Evolutionary conservation across 2,113 vertebrate genomes (phyloP).

Genomic region (Ondatra zibethicus): DNA sequence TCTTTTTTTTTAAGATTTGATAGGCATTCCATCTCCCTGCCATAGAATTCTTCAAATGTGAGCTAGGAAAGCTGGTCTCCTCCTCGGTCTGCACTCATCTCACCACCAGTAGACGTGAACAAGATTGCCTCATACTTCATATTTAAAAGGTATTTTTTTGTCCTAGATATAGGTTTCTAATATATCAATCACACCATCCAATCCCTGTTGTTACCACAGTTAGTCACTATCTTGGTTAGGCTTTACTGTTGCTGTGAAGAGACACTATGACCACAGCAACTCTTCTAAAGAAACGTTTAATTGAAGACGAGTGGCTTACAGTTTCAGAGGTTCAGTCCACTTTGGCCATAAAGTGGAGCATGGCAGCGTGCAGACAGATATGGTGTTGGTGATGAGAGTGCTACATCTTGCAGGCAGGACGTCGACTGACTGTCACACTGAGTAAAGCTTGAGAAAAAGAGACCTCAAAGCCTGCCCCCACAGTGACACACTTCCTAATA

Average conservation of each 20-base stretch:
- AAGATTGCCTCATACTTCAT: not conserved
- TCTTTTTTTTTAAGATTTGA: conserved; percentile 9
- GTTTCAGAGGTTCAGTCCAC: not conserved
- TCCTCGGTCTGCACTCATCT: not conserved
- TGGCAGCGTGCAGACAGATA: not conserved
- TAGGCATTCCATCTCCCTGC: not conserved
- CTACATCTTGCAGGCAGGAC: not conserved
- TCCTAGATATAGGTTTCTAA: not conserved
- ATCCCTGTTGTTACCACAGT: not conserved
- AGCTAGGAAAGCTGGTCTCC: not conserved
- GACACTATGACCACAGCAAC: not conserved
- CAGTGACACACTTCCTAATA: not conserved
- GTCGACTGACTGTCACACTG: not conserved
- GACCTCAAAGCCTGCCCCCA: not conserved
- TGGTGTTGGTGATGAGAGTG: not conserved
- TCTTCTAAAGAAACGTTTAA: not conserved
- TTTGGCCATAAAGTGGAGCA: not conserved
- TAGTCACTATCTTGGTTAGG: not conserved
- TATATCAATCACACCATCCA: not conserved
- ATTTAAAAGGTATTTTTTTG: not conserved
- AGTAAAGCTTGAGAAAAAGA: not conserved
- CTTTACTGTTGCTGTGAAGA: not conserved
- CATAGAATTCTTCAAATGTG: not conserved
- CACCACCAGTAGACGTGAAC: not conserved
- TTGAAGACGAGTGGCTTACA: not conserved